Conservation (phyloP, 2,888 invertebrate species). For the Thyatira batis region DNA sequence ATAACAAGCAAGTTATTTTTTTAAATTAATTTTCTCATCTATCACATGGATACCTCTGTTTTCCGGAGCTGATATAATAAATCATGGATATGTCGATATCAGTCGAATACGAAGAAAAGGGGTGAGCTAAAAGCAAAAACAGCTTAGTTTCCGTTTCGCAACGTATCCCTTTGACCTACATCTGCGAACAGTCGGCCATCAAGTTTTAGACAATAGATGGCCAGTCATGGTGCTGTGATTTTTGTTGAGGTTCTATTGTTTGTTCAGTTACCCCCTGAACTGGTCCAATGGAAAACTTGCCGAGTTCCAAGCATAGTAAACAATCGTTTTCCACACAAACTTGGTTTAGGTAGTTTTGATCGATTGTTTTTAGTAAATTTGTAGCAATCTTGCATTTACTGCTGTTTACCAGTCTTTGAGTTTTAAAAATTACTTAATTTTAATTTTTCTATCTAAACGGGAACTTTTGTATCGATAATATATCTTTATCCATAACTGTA, state of each 20-base stretch:
- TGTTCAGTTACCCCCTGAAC: neutral
- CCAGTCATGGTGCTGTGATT: neutral
- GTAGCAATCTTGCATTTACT: neutral
- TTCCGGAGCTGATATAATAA: slow-evolving; percentile 26
- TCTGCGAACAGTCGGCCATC: slow-evolving; percentile 12
- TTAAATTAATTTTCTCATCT: neutral
- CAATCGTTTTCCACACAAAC: neutral
- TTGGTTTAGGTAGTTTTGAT: neutral
- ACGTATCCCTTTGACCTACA: slow-evolving; percentile 35
- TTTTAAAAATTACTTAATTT: too few relatives aligned
- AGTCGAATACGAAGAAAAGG: slow-evolving; percentile 32
- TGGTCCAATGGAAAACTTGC: neutral
- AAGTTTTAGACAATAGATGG: slow-evolving; percentile 1
- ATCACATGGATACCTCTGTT: slow-evolving; percentile 4
- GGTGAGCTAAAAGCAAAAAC: slow-evolving; percentile 13
- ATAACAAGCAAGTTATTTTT: neutral
- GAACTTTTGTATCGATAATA: neutral
- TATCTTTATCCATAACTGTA: too few relatives aligned
- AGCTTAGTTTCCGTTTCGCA: slow-evolving; percentile 23
- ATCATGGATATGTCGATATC: slow-evolving; percentile 35
- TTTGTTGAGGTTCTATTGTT: neutral
- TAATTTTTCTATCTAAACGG: too few relatives aligned
- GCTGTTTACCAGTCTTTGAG: neutral
- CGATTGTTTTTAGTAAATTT: neutral
- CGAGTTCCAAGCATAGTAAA: neutral